Evolutionary conservation across 1,140 invertebrate species (phyloP).

Genomic region (honey bee (Apis mellifera)): DNA sequence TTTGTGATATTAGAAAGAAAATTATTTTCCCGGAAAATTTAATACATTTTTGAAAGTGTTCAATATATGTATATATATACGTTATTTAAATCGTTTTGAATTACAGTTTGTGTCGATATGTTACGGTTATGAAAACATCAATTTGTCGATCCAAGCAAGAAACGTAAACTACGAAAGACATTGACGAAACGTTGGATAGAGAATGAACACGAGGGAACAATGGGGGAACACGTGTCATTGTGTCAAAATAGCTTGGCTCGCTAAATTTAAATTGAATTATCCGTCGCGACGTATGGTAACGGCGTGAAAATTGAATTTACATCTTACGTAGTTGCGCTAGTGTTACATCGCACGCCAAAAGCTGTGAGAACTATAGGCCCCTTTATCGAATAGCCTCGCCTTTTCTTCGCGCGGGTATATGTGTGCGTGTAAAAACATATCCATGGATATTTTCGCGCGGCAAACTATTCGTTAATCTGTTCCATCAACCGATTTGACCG

Average conservation of each 20-base stretch:
- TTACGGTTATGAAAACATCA: not conserved
- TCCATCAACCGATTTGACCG: not conserved
- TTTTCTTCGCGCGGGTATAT: not conserved
- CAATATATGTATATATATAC: too few species aligned
- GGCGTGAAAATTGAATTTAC: conserved; percentile 62
- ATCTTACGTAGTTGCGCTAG: conserved; percentile 43
- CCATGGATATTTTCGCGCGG: not conserved
- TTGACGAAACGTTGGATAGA: not conserved
- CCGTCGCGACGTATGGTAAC: conserved; percentile 10
- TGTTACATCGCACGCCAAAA: conserved; percentile 5
- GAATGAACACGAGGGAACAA: not conserved
- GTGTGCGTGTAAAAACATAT: not conserved
- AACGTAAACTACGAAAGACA: conserved; percentile 31
- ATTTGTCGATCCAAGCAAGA: not conserved
- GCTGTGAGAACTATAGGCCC: not conserved
- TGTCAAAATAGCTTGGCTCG: conserved; percentile 56
- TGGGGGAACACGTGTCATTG: conserved; percentile 28
- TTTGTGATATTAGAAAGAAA: not conserved
- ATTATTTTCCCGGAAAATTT: not conserved
- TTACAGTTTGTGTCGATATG: not conserved
- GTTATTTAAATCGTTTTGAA: not conserved
- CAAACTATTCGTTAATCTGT: not conserved
- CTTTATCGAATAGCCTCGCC: not conserved
- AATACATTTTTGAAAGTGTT: not conserved
- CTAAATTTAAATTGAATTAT: conserved; percentile 62